A percentile compares a stretch with the other conserved stretches of the same genome.
These are phyloP conservation scores for Glossosoma conforme DNA, from an alignment of 1,140 invertebrate species.

Conservation along the genomic window DNA sequence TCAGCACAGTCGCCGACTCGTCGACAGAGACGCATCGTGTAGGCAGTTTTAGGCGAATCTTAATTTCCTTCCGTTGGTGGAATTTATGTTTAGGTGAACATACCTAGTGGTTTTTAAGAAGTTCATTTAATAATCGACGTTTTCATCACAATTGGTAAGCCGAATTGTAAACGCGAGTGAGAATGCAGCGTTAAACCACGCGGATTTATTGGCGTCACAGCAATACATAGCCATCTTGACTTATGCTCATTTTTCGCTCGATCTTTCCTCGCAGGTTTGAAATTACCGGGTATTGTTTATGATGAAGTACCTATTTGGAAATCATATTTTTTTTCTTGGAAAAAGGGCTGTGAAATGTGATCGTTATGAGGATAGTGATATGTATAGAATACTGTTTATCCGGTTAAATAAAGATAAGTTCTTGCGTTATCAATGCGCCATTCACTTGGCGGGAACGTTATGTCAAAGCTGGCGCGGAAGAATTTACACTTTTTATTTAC, in stretches of 20 bases:
- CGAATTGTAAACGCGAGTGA: background rate
- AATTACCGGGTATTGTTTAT: too few relatives aligned
- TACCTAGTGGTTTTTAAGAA: constrained; percentile 9
- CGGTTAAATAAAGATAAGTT: too few relatives aligned
- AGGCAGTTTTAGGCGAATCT: constrained; percentile 3
- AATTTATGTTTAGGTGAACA: constrained; percentile 7
- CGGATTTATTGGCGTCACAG: too few relatives aligned
- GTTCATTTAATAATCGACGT: background rate
- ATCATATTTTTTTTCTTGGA: too few relatives aligned
- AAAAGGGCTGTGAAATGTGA: too few relatives aligned
- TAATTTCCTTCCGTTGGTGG: constrained; percentile 13
- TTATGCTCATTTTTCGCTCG: too few relatives aligned
- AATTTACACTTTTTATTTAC: too few relatives aligned
- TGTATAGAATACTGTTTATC: too few relatives aligned
- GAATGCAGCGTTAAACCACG: background rate
- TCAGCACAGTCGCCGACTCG: constrained; percentile 17
- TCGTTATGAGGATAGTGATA: too few relatives aligned
- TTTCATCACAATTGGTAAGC: constrained; percentile 10
- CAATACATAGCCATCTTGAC: background rate
- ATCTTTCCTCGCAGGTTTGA: too few relatives aligned
- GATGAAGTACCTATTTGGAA: too few relatives aligned
- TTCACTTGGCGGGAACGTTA: constrained; percentile 14
- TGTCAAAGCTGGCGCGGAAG: constrained; percentile 8
- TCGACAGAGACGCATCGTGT: constrained; percentile 17
- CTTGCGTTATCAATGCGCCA: too few relatives aligned